A percentile compares a stretch with the other conserved stretches of the same genome.
phyloP scores from a whole-genome alignment of 2,888 invertebrate genomes.

The Phania funesta region DNA sequence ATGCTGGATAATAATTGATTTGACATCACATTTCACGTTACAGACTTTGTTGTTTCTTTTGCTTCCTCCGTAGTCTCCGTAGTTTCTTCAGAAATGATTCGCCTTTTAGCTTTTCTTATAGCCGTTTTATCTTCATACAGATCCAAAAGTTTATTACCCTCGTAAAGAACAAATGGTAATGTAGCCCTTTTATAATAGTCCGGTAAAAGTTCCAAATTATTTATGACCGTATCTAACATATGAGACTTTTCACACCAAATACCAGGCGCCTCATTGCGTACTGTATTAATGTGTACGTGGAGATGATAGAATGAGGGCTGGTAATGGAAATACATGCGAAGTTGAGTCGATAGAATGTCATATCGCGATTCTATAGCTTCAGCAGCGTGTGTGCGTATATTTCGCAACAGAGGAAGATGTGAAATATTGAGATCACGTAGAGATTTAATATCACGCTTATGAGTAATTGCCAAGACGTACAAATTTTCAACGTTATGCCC shows the following conservation, averaged over 20 bases:
- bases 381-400: conserved; percentile 88
- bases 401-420: conserved; percentile 91
- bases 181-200: conserved; percentile 92
- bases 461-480: conserved; percentile 91
- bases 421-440: conserved; percentile 89
- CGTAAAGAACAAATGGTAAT: conserved; percentile 89
- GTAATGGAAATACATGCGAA: conserved; percentile 95
- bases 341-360: conserved; percentile 84
- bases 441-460: conserved; percentile 88
- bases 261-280: conserved; percentile 90
- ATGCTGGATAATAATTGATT: no score
- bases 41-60: no score
- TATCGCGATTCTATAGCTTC: conserved; percentile 90
- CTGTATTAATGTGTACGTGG: conserved; percentile 94
- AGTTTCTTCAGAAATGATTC: no score
- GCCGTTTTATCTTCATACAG: conserved; percentile 81
- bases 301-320: conserved; percentile 98
- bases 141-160: conserved; percentile 87
- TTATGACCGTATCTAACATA: conserved; percentile 92
- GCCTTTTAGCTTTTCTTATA: conserved; percentile 39
- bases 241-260: conserved; percentile 93
- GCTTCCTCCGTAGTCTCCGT: no score
- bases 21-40: no score
- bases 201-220: conserved; percentile 90
- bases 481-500: conserved; percentile 87